phyloP scores from a whole-genome alignment of 2,113 vertebrate genomes.

The Channa maculata region DNA sequence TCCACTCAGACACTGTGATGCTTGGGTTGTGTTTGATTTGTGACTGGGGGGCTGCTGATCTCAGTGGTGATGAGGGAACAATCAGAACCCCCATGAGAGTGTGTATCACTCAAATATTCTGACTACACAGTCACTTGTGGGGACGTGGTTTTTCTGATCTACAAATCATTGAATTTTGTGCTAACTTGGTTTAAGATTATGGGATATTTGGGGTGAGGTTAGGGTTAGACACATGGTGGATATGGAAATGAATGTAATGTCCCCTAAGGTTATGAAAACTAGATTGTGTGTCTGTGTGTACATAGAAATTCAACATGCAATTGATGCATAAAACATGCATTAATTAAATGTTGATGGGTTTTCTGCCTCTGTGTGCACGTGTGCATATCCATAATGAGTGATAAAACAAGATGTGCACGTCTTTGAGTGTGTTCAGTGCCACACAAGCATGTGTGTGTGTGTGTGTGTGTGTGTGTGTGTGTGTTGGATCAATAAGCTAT shows the following conservation, averaged over 20 bases:
- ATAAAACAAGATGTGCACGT: neutral
- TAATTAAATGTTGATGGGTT: neutral
- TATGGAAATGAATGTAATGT: too few species aligned
- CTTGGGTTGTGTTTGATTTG: constrained; percentile 23
- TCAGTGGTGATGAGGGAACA: constrained; percentile 40
- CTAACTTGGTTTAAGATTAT: too few species aligned
- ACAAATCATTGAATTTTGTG: too few species aligned
- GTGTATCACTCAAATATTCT: neutral
- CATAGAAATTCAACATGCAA: too few species aligned
- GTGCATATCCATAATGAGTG: neutral
- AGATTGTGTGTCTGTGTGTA: neutral
- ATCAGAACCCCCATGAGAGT: neutral
- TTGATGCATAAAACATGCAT: neutral
- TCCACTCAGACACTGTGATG: constrained; percentile 13
- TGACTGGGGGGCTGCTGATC: constrained; percentile 32
- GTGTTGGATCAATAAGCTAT: constrained; percentile 52
- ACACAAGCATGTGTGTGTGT: neutral
- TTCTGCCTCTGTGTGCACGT: neutral
- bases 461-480: constrained; percentile 6
- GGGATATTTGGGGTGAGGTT: too few species aligned
- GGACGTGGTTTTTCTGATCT: too few species aligned
- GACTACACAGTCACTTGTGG: too few species aligned
- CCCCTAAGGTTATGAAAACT: too few species aligned
- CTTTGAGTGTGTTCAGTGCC: too few species aligned
- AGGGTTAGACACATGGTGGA: too few species aligned